Evolutionary conservation across 2,888 invertebrate species (phyloP).

Genomic region (Scaptomyza parva): DNA sequence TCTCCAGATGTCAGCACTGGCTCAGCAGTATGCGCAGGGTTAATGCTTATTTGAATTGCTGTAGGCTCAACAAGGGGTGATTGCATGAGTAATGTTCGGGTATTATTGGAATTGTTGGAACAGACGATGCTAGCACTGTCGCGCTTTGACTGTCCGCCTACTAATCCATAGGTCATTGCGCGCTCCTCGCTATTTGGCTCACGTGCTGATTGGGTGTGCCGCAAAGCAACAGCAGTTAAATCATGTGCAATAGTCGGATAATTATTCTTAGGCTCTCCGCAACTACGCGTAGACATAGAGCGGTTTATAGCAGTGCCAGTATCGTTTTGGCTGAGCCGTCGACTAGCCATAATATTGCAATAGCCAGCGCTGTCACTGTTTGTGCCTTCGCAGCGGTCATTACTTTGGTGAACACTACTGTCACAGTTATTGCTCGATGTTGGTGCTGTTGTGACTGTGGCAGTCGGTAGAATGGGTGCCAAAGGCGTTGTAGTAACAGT

Average conservation of each 20-base stretch:
- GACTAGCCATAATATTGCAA: constrained; percentile 70
- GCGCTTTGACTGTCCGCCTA: constrained; percentile 78
- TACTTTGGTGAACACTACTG: constrained; percentile 63
- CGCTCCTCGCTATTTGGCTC: constrained; percentile 63
- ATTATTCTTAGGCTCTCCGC: constrained; percentile 77
- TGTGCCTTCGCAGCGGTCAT: constrained; percentile 64
- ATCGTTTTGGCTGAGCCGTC: constrained; percentile 78
- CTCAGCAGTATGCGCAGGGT: constrained; percentile 90
- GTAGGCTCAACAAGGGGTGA: constrained; percentile 86
- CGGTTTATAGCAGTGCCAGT: constrained; percentile 65
- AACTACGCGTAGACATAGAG: constrained; percentile 82
- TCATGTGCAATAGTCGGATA: constrained; percentile 61
- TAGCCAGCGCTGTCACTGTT: constrained; percentile 60
- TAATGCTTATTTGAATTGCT: constrained; percentile 90
- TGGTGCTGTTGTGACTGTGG: constrained; percentile 65
- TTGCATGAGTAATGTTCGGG: constrained; percentile 84
- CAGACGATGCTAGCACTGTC: constrained; percentile 84
- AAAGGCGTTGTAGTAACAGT: constrained; percentile 81
- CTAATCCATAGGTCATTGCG: constrained; percentile 47
- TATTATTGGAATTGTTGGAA: constrained; percentile 85
- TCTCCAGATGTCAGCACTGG: constrained; percentile 92
- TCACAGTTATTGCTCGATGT: constrained; percentile 47
- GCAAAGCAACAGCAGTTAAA: constrained; percentile 67
- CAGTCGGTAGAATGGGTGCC: constrained; percentile 77
- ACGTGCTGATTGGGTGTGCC: constrained; percentile 82